Percentiles rank a stretch among this genome's conserved stretches.
Evolutionary conservation across 2,113 vertebrate genomes (phyloP).

Genomic region (Mormoops blainvillei): DNA sequence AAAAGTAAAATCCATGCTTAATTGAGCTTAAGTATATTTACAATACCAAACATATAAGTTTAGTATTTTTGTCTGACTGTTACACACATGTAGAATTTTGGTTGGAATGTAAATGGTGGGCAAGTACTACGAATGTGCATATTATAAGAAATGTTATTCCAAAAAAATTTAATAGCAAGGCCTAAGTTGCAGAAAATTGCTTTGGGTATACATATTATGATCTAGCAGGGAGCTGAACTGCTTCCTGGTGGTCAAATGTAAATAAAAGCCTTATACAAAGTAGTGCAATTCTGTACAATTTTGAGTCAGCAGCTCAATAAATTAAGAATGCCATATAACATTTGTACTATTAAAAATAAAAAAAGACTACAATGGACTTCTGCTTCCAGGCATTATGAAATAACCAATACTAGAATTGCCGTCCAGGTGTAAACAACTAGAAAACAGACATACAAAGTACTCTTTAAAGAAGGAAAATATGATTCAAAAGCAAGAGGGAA

Average conservation of each 20-base stretch:
- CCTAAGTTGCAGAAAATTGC: conserved; percentile 82
- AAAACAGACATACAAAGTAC: background rate
- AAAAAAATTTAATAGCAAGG: conserved; percentile 79
- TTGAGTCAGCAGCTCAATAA: conserved; percentile 86
- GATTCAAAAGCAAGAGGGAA: background rate
- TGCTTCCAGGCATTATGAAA: background rate
- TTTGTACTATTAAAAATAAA: conserved; percentile 72
- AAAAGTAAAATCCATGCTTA: conserved; percentile 76
- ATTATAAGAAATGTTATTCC: conserved; percentile 81
- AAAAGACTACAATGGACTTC: background rate
- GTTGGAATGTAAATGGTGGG: conserved; percentile 85
- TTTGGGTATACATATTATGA: conserved; percentile 82
- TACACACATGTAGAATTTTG: conserved; percentile 86
- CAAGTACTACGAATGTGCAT: conserved; percentile 84
- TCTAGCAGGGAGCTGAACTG: conserved; percentile 83
- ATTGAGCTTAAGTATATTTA: conserved; percentile 71
- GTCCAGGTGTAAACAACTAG: background rate
- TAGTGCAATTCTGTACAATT: conserved; percentile 89
- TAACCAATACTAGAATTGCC: background rate
- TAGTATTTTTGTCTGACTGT: conserved; percentile 84
- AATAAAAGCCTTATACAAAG: conserved; percentile 90
- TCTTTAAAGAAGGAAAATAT: background rate
- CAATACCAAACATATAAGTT: conserved; percentile 82
- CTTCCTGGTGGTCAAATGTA: conserved; percentile 86
- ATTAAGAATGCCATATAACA: conserved; percentile 87